phyloP scores from a whole-genome alignment of 2,888 invertebrate species.

The Cerceris rybyensis region DNA sequence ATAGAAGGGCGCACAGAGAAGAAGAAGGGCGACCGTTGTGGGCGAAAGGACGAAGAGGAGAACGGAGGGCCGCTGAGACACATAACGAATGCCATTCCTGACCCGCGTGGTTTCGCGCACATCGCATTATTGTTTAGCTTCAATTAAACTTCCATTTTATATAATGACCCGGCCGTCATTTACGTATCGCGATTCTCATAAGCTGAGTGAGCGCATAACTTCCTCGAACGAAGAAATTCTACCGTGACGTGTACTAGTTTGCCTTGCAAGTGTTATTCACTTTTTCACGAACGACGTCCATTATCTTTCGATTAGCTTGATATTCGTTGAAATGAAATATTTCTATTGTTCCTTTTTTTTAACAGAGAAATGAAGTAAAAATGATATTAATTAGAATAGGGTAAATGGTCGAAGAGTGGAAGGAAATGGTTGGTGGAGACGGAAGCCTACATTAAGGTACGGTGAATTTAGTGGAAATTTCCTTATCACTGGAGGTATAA shows the following conservation, averaged over 20 bases:
- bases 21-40: slow-evolving; percentile 28
- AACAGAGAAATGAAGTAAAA: no score
- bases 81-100: slow-evolving; percentile 77
- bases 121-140: slow-evolving; percentile 80
- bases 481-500: no score
- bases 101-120: slow-evolving; percentile 75
- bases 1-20: slow-evolving; percentile 20
- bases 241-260: slow-evolving; percentile 11
- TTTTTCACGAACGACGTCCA: not conserved
- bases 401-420: no score
- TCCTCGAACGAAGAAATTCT: slow-evolving; percentile 58
- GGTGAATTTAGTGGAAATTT: no score
- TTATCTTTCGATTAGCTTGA: not conserved
- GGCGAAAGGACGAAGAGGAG: slow-evolving; percentile 37
- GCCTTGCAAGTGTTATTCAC: slow-evolving; percentile 9
- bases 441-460: no score
- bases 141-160: slow-evolving; percentile 80
- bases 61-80: slow-evolving; percentile 54
- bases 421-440: no score
- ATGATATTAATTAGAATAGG: no score
- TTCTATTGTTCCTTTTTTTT: no score
- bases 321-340: no score
- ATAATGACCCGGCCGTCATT: slow-evolving; percentile 75
- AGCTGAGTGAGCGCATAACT: slow-evolving; percentile 59
- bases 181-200: slow-evolving; percentile 72